phyloP scores from a whole-genome alignment of 2,888 invertebrate genomes.

The Camptogramma bilineatum region DNA sequence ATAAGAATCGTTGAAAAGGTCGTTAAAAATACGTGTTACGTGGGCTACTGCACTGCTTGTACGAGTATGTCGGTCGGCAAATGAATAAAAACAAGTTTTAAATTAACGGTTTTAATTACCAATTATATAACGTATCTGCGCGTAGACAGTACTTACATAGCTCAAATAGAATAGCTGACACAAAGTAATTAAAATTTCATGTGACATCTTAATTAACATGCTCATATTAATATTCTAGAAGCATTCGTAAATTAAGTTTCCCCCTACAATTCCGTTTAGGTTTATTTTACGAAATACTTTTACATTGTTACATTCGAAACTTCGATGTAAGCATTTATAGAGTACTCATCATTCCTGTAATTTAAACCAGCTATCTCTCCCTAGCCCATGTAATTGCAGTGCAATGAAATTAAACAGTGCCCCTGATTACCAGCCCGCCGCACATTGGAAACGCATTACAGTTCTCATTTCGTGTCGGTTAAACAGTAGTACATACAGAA shows the following conservation, averaged over 20 bases:
- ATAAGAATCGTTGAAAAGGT: conserved; percentile 18
- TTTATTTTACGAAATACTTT: not conserved
- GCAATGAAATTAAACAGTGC: conserved; percentile 37
- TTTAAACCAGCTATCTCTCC: conserved; percentile 17
- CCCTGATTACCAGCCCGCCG: conserved; percentile 31
- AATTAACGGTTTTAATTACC: conserved; percentile 41
- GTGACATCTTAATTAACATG: no score
- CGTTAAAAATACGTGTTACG: not conserved
- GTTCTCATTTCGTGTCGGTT: conserved; percentile 35
- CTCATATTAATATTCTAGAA: no score
- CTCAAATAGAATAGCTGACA: conserved; percentile 4
- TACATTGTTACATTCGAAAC: not conserved
- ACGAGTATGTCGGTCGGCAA: conserved; percentile 26
- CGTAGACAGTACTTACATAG: conserved; percentile 10
- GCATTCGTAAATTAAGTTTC: not conserved
- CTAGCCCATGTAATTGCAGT: conserved; percentile 18
- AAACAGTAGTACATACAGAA: conserved; percentile 14
- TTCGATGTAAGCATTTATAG: not conserved
- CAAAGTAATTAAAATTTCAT: not conserved
- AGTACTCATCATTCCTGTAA: not conserved
- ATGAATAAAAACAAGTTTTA: conserved; percentile 37
- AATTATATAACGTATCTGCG: conserved; percentile 38
- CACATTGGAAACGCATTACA: conserved; percentile 37
- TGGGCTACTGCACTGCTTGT: conserved; percentile 4
- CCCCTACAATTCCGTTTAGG: not conserved